These are phyloP conservation scores for Drosophila setifemur DNA, from an alignment of 1,140 invertebrate species.

Conservation along the genomic window DNA sequence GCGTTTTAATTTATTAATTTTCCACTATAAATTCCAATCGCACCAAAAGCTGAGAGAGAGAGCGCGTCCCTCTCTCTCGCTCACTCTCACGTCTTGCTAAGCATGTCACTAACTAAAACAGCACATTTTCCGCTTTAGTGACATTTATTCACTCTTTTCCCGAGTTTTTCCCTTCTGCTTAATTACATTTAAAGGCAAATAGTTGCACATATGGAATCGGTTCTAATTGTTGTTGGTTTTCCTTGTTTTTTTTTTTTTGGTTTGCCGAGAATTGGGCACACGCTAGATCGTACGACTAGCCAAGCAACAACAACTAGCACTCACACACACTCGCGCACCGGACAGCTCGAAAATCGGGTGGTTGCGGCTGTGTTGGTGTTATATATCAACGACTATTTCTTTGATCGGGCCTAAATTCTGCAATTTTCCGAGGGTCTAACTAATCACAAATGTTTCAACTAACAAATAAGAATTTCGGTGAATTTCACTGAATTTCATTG, in stretches of 20 bases:
- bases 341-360: neutral
- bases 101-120: constrained; percentile 51
- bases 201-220: constrained; percentile 65
- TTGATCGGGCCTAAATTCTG: too few species aligned
- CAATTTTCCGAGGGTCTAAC: too few species aligned
- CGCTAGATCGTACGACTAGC: constrained; percentile 69
- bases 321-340: constrained; percentile 16
- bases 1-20: constrained; percentile 54
- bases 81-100: neutral
- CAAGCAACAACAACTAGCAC: constrained; percentile 25
- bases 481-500: too few species aligned
- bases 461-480: too few species aligned
- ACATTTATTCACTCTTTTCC: neutral
- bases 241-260: constrained; percentile 21
- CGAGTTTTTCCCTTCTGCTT: constrained; percentile 13
- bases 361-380: neutral
- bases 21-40: constrained; percentile 28
- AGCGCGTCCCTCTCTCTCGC: neutral
- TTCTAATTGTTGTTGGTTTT: constrained; percentile 16
- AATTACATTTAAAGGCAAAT: constrained; percentile 39
- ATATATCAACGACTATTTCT: too few species aligned
- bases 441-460: too few species aligned
- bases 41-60: constrained; percentile 20
- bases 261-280: constrained; percentile 58
- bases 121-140: constrained; percentile 1